Base-by-base conservation (phyloP, 1,140 invertebrate genomes). In the Ladona fulva region DNA sequence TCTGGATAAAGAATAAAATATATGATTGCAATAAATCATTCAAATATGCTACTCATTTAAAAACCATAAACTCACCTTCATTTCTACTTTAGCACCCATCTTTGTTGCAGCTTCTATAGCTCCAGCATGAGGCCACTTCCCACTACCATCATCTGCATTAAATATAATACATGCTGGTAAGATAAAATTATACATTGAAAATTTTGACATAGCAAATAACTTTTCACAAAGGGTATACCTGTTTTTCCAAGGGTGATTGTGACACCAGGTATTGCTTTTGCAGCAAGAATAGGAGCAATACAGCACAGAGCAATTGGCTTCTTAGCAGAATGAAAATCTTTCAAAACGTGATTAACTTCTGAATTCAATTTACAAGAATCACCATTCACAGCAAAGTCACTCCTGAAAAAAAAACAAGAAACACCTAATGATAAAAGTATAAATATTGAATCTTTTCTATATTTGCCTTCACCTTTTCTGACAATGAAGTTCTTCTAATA, bases 281-380 rank as follows among this genome's bases (percentile, higher is more conserved):
- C 89, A 24, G 87, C 85, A 19, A 91, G 77, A 19, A 87, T 86
- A 12, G 89, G 87, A n/a, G 90, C 85, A 77, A 91, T 90, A 81
- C 89, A 91, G 73, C 88, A 88, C 29, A 89, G 80, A 77, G 85
- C 90, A 76, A 91, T 89, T 3, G 89, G 89, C 82, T 90, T 91
- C 59, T 85, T 86, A 0, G 83, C 82, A 22, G 81, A 81, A 81
- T 88, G 86, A 81, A 91, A 91, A 19, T 89, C 88, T 78, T 86
- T 85, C 29, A 91, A 83, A 0, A 89, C 82, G 66, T 84, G 82
- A 66, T 84, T 84, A 8, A 91, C 83, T 42, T 90, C 88, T 19
- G 85, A 82, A 78, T 86, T 81, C 0, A 91, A 85, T 7, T 82
- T 85, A 81, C 89, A 89, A 14, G 88, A 81, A 19, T 84, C 79